These are phyloP conservation scores for Eristalis arbustorum DNA, from an alignment of 2,888 invertebrate genomes.

Conservation along the genomic window DNA sequence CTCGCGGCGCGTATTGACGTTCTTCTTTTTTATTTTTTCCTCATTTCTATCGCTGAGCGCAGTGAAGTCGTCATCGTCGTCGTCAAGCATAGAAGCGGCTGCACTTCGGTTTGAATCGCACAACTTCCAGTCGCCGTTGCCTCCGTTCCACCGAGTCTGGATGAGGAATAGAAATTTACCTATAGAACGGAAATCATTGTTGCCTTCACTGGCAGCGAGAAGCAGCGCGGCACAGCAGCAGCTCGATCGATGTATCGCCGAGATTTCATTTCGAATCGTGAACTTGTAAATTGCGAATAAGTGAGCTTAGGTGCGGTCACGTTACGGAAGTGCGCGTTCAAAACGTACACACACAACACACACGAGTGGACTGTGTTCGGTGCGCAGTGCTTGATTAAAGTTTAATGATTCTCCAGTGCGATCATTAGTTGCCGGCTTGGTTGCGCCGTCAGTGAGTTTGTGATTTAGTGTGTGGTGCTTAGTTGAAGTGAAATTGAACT, in stretches of 20 bases:
- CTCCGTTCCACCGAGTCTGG: background rate
- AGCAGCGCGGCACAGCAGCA: background rate
- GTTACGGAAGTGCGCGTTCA: slow-evolving; percentile 58
- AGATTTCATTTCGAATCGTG: slow-evolving; percentile 56
- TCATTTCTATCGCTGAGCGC: background rate
- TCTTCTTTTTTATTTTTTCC: slow-evolving; percentile 20
- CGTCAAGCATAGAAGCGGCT: slow-evolving; percentile 4
- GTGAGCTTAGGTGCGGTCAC: slow-evolving; percentile 66
- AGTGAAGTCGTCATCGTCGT: background rate
- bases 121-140: slow-evolving; percentile 15
- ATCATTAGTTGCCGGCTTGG: slow-evolving; percentile 44
- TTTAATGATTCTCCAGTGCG: slow-evolving; percentile 55
- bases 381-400: slow-evolving; percentile 41
- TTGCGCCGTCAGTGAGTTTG: background rate
- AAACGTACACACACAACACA: slow-evolving; percentile 18
- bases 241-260: slow-evolving; percentile 7
- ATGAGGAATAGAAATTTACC: slow-evolving; percentile 49
- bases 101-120: slow-evolving; percentile 25
- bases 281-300: slow-evolving; percentile 55
- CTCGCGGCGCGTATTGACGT: slow-evolving; percentile 44
- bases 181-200: slow-evolving; percentile 59
- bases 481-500: slow-evolving; percentile 24
- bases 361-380: background rate
- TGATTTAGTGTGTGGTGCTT: slow-evolving; percentile 24
- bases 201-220: background rate